phyloP scores from a whole-genome alignment of 1,140 invertebrate species.

The Acromyrmex heyeri region DNA sequence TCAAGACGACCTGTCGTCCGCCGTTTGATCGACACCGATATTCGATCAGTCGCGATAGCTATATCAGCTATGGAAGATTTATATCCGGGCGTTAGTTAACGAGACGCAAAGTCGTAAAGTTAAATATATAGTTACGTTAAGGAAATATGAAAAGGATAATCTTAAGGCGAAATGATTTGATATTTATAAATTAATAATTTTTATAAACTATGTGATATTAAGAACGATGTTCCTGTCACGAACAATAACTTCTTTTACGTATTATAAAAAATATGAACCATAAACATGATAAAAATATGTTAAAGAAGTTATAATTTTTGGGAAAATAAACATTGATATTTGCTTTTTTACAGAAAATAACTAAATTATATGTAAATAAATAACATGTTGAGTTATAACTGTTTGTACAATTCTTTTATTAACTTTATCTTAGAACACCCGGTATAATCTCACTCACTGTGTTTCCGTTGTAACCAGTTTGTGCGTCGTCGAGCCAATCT shows the following conservation, averaged over 20 bases:
- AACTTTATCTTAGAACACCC: conserved; percentile 50
- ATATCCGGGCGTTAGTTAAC: conserved; percentile 47
- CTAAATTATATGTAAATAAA: neutral
- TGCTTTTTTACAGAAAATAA: neutral
- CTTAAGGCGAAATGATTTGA: neutral
- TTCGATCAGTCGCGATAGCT: conserved; percentile 18
- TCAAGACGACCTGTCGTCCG: conserved; percentile 53
- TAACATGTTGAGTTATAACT: neutral
- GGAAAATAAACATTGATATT: neutral
- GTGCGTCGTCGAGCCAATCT: conserved; percentile 80
- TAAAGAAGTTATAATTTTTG: neutral
- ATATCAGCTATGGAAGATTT: neutral
- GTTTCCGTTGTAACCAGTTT: conserved; percentile 78
- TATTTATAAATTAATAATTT: neutral
- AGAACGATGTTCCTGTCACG: neutral
- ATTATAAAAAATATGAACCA: neutral
- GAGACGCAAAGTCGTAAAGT: neutral
- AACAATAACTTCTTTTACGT: too few relatives aligned
- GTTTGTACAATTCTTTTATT: neutral
- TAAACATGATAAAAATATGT: neutral
- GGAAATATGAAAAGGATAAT: neutral
- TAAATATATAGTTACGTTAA: conserved; percentile 15
- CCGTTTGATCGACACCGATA: conserved; percentile 54
- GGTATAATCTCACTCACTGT: conserved; percentile 49
- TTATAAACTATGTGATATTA: neutral